These are phyloP conservation scores for Hapalemur alaotrensis DNA, from an alignment of 2,797 vertebrate species.

Conservation along the genomic window DNA sequence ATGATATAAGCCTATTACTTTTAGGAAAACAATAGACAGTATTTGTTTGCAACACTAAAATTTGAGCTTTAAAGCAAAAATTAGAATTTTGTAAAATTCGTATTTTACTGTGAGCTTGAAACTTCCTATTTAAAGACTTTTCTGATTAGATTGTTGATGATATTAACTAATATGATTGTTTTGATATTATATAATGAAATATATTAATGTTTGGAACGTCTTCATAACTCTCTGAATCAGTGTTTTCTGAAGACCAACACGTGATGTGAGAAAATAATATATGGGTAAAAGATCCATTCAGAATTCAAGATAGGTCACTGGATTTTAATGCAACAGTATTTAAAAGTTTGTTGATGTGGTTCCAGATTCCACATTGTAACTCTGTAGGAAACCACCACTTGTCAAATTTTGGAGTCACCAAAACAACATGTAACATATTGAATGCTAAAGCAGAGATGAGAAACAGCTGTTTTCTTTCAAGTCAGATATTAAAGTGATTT, in stretches of 20 bases:
- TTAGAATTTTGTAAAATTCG: constrained; percentile 13
- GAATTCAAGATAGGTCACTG: neutral
- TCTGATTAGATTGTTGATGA: neutral
- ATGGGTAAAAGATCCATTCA: neutral
- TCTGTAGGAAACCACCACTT: neutral
- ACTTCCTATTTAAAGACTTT: neutral
- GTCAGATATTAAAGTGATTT: neutral
- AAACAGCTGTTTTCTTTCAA: constrained; percentile 5
- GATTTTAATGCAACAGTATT: neutral
- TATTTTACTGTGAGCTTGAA: neutral
- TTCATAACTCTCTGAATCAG: neutral
- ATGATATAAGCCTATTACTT: neutral
- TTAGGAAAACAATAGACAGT: neutral
- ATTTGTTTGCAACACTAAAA: neutral
- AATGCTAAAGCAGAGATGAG: neutral
- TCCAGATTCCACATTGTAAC: neutral
- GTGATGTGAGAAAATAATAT: neutral
- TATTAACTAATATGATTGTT: neutral
- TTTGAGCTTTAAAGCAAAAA: constrained; percentile 35
- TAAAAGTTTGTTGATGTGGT: neutral
- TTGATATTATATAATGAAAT: neutral
- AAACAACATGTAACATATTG: neutral
- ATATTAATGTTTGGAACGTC: neutral
- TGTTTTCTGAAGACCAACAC: neutral
- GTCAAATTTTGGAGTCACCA: neutral